Evolutionary conservation across 2,888 invertebrate species (phyloP), one percentile per base, ranked within the genome.

Genomic region (Drosophila basisetae): DNA sequence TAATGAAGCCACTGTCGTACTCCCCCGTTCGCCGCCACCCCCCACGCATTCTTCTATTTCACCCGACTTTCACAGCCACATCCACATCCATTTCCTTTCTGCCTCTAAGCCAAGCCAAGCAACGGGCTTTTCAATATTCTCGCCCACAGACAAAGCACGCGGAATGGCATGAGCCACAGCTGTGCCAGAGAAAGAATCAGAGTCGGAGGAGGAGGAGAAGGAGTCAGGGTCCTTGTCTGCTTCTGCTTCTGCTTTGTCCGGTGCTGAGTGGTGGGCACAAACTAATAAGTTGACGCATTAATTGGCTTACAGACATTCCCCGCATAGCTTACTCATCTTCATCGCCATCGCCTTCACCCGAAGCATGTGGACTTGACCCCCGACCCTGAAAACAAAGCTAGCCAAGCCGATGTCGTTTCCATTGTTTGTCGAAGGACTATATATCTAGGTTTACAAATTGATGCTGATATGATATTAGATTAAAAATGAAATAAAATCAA

Each of bases 201-300:
- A 28, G n/a, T 4, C 16, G 39, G 18, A 55, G 28, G 2, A 5
- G 16, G 4, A 7, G 7, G 11, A 41, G 16, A 6, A 10, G 25
- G 33, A 31, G 52, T 25, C 22, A 22, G 41, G 37, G 35, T 64
- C 39, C 33, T 52, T 16, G 49, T 28, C 18, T 25, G 35, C 1
- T 6, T 37, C 37, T 37, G n/a, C 33, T 47, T 35, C 41, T 49
- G 33, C 33, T n/a, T n/a, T 28, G 53, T 16, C 56, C 50, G 35
- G 25, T 13, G 4, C 43, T 43, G 67, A 60, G 70, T 74, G 74
- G 49, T 65, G 62, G 66, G 76, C 80, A 73, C 76, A 86, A 86
- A 86, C 89, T 86, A 89, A 86, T 86, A 86, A 89, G 89, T 89
- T 86, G 80, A 75, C 76, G 75, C 86, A 89, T 89, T 86, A 86